Base-by-base conservation (phyloP, 1,140 invertebrate species). In the Drosophila virilis region DNA sequence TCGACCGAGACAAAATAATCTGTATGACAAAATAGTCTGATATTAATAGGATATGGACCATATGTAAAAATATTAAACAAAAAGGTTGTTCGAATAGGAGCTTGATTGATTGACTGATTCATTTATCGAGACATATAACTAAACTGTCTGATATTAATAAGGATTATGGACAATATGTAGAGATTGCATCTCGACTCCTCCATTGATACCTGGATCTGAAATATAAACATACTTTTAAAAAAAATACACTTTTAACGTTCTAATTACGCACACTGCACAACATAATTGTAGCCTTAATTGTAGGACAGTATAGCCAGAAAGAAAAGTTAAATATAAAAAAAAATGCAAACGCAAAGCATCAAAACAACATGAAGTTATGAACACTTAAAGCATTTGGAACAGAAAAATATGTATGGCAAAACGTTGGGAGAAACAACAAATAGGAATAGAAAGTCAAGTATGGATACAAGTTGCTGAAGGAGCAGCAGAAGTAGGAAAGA, bases 291-390 rank as follows among this genome's bases (percentile, higher is more conserved):
- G 22, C 22, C 37, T 15, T 48, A 57, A 61, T 50, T 48, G 57
- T 46, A 15, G 55, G 60, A 79, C 60, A 83, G 59, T 57, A 75
- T 54, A 89, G 84, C 74, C 74, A 69, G 59, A 75, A 75, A 69
- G 67, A 46, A 74, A 75, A 74, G 46, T 59, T 28, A 28, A 40
- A 67, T 74, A 74, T 50, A 17, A 17, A 17, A 22, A 22, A 59
- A 68, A 78, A 89, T 89, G 84, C 80, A 89, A 83, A 88, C 69
- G 70, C 62, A 57, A 75, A 80, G 68, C 84, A 80, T 85, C 73
- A 80, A 80, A 83, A 89, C 57, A 80, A 71, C 51, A 84, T 84
- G 84, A 78, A 71, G 59, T 84, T 58, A 72, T 85, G 80, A 80
- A 89, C 84, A 89, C 67, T 78, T 71, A 89, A 89, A 89, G 84